Evolutionary conservation across 2,797 vertebrate species (phyloP), one percentile per base, ranked within the genome.

Genomic region (Girardinus metallicus): DNA sequence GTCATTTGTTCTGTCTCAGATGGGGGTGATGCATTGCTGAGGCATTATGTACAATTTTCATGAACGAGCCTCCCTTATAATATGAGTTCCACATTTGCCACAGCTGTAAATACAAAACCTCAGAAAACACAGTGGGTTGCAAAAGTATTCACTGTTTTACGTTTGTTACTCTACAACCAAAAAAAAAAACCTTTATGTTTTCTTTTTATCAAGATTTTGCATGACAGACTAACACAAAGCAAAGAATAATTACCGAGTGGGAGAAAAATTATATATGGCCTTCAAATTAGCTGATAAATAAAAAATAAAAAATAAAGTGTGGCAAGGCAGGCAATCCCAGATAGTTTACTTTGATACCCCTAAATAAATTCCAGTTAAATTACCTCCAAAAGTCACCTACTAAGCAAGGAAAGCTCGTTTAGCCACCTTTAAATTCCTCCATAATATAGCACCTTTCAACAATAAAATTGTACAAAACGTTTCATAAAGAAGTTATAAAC

Each of bases 81-180:
- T 81, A 47, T 1, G 41, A 81, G 51, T 81, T 85, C 79, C 64
- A 70, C 39, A 77, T 74, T 34, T 75, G 47, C 73, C 64, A 41
- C 70, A 80, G 72, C 86, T 84, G 87, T 85, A 75, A 85, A 66
- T 81, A 87, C 60, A 87, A 87, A 86, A 62, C 79, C 80, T 21
- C 21, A 1, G n/a, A 73, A 74, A 75, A 29, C 29, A 43, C 39
- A 46, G 13, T 9, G 26, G 26, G 12, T 29, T 44, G 7, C 23
- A 15, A 43, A 70, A 70, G 23, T 46, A n/a, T 71, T 44, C 5
- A 15, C 68, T 44, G 26, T 39, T 66, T 39, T 11, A 39, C 10
- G 21, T 23, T 39, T n/a, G 11, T 29, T 13, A 43, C 23, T 13
- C 12, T 68, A 43, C 1, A n/a, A n/a, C 39, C 16, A 21, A 0